Evolutionary conservation across 2,888 invertebrate species (phyloP).

Genomic region (Malacosoma neustria): DNA sequence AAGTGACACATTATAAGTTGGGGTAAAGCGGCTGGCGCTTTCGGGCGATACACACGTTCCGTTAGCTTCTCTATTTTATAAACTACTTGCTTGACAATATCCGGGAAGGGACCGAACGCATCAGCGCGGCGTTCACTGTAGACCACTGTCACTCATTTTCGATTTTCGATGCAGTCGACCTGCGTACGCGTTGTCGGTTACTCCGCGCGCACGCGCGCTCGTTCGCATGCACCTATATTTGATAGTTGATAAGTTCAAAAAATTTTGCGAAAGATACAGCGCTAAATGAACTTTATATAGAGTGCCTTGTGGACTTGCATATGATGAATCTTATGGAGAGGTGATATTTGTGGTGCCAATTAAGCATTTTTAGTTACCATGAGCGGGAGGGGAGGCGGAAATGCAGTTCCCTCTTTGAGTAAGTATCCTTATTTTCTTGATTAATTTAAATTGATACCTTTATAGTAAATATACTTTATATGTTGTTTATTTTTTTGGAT

Average conservation of each 20-base stretch:
- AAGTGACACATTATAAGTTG: constrained; percentile 66
- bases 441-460: constrained; percentile 17
- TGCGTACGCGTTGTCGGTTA: constrained; percentile 66
- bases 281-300: constrained; percentile 37
- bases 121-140: constrained; percentile 41
- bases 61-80: constrained; percentile 72
- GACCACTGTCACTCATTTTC: constrained; percentile 58
- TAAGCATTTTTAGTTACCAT: constrained; percentile 57
- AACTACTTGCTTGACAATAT: constrained; percentile 67
- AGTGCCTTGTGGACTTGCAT: constrained; percentile 46
- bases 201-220: constrained; percentile 62
- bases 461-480: constrained; percentile 11
- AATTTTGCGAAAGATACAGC: constrained; percentile 31
- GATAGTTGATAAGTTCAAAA: constrained; percentile 44
- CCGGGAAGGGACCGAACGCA: constrained; percentile 69
- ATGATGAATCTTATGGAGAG: constrained; percentile 59
- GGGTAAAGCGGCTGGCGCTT: constrained; percentile 68
- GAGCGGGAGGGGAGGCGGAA: constrained; percentile 71
- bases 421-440: constrained; percentile 41
- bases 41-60: constrained; percentile 69
- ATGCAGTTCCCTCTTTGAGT: constrained; percentile 72
- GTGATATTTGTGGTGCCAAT: constrained; percentile 64
- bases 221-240: constrained; percentile 50
- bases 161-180: constrained; percentile 68
- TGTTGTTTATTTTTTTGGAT: neutral